phyloP scores from a whole-genome alignment of 1,140 invertebrate genomes.

The Diprion similis region DNA sequence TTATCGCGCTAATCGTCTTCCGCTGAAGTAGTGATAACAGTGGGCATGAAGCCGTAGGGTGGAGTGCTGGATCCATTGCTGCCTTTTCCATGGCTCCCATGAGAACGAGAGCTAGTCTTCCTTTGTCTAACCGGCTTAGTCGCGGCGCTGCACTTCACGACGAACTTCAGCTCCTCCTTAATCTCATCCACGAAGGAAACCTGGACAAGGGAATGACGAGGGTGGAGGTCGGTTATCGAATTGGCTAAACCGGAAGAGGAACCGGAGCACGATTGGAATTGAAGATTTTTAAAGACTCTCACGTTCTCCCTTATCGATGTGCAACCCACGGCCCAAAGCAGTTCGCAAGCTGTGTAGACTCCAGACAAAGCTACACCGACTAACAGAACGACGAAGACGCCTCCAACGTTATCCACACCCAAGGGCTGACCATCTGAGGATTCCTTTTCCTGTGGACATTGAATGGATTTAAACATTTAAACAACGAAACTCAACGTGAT shows the following conservation, averaged over 20 bases:
- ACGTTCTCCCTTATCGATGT: constrained; percentile 57
- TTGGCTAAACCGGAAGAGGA: too few species aligned
- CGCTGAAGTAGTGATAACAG: constrained; percentile 39
- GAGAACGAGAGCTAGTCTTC: constrained; percentile 35
- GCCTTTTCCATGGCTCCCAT: constrained; percentile 35
- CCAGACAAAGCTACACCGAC: constrained; percentile 54
- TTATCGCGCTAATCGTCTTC: neutral
- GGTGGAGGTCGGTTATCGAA: neutral
- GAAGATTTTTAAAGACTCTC: constrained; percentile 27
- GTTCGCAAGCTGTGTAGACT: constrained; percentile 42
- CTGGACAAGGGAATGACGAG: constrained; percentile 55
- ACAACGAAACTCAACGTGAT: too few species aligned
- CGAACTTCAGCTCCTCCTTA: constrained; percentile 77
- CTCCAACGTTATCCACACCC: constrained; percentile 72
- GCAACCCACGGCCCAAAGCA: constrained; percentile 50
- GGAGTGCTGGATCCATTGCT: constrained; percentile 44
- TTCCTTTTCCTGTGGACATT: constrained; percentile 27
- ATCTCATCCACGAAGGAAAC: constrained; percentile 74
- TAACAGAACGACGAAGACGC: constrained; percentile 75
- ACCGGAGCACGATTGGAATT: neutral
- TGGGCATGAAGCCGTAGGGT: constrained; percentile 47
- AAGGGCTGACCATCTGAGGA: constrained; percentile 50
- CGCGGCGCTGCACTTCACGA: constrained; percentile 75
- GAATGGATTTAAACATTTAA: too few species aligned
- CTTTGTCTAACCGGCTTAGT: constrained; percentile 65